Evolutionary conservation across 2,113 vertebrate species (phyloP), one percentile per base, ranked within the genome.

Genomic region (Odontesthes bonariensis): DNA sequence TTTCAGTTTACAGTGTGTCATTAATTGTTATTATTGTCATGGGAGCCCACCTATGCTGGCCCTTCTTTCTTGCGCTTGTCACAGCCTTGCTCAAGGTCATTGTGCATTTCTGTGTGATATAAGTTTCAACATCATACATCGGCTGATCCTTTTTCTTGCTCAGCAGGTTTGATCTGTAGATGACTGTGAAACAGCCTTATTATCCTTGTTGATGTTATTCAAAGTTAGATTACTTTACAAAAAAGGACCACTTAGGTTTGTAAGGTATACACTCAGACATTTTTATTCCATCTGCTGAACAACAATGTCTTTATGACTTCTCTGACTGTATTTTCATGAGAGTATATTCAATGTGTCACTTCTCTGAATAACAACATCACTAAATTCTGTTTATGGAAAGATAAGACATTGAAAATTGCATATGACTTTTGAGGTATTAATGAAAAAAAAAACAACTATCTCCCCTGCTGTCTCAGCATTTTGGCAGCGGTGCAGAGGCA

Each of bases 131-230:
- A 13, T 62, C 13, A 57, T 8, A 44, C 57, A 22, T 23, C 59
- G 58, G 14, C 22, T 16, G 16, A 42, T 44, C 54, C 16, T 7
- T n/a, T 56, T 59, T 69, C 75, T 70, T 58, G 70, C 84, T 65
- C 0, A 46, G 31, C 78, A 17, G 52, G 87, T 88, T 71, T 4
- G 52, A 56, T 72, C 3, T 13, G 27, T 64, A 27, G 51, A 68
- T 55, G 61, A 47, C 7, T 55, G 9, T 38, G 82, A 81, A 86
- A 80, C 70, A 83, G 64, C 53, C 42, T 44, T 20, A 38, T 65
- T 54, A 60, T 54, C 22, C 11, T 3, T 27, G 56, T 27, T 69
- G 20, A 47, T 79, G 63, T 77, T 79, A 86, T n/a, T 8, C 19
- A 58, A 49, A 49, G 31, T n/a, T 16, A 32, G 20, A 16, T 33